These are phyloP conservation scores for Pyrrhia umbra DNA, from an alignment of 2,888 invertebrate genomes.

Conservation along the genomic window DNA sequence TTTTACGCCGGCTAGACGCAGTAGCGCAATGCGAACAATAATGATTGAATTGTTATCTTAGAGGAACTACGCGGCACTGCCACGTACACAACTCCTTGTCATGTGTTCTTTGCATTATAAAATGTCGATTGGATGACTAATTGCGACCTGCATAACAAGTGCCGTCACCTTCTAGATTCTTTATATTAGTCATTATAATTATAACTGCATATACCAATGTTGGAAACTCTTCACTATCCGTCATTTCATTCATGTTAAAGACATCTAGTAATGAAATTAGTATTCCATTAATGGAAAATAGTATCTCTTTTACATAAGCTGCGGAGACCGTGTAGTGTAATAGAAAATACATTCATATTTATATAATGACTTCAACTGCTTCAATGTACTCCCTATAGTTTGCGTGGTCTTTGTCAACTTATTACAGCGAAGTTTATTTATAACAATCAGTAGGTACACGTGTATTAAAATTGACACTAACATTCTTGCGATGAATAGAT, in stretches of 20 bases:
- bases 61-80: slow-evolving; percentile 18
- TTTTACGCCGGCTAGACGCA: slow-evolving; percentile 13
- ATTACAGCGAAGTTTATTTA: slow-evolving; percentile 23
- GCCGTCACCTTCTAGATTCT: slow-evolving; percentile 32
- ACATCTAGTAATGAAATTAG: slow-evolving; percentile 13
- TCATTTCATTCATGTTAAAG: background rate
- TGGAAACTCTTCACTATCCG: background rate
- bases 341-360: slow-evolving; percentile 18
- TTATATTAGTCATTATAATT: slow-evolving; percentile 38
- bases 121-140: slow-evolving; percentile 45
- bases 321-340: slow-evolving; percentile 12
- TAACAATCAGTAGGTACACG: slow-evolving; percentile 34
- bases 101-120: slow-evolving; percentile 18
- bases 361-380: slow-evolving; percentile 8
- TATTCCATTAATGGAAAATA: slow-evolving; percentile 22
- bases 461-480: slow-evolving; percentile 26
- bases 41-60: slow-evolving; percentile 20
- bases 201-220: slow-evolving; percentile 3
- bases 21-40: slow-evolving; percentile 2
- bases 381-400: background rate
- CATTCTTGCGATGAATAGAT: background rate
- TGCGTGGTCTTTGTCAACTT: slow-evolving; percentile 30
- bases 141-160: slow-evolving; percentile 21
- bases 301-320: slow-evolving; percentile 9
- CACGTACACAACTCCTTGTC: slow-evolving; percentile 16